Conservation (phyloP, 2,888 invertebrate species). For the Rhingia rostrata region DNA sequence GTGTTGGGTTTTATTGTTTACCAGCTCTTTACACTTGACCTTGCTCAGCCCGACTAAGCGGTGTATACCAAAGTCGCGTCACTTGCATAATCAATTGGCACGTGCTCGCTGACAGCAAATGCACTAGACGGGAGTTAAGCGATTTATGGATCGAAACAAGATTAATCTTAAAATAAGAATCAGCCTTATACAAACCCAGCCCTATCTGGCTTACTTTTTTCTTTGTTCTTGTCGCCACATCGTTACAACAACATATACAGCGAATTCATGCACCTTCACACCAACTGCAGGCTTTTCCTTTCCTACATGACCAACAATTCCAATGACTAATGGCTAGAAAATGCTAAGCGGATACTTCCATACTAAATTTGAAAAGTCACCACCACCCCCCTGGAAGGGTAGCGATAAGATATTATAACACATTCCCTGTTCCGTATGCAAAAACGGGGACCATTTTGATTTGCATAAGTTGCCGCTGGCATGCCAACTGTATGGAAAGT, state of each 20-base stretch:
- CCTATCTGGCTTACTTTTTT: neutral
- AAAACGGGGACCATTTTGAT: conserved; percentile 50
- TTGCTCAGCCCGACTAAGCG: too few relatives aligned
- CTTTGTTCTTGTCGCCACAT: conserved; percentile 36
- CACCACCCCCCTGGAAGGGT: conserved; percentile 31
- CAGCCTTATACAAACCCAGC: conserved; percentile 14
- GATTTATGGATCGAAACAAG: neutral
- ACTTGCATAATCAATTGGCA: too few relatives aligned
- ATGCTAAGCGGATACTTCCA: conserved; percentile 67
- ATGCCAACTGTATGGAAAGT: conserved; percentile 24
- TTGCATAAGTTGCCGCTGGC: conserved; percentile 63
- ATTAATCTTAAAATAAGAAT: neutral
- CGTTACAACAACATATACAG: conserved; percentile 8
- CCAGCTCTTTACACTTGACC: too few relatives aligned
- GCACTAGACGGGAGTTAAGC: too few relatives aligned
- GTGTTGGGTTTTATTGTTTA: too few relatives aligned
- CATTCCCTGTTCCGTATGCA: conserved; percentile 56
- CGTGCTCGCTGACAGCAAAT: too few relatives aligned
- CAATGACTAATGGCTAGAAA: conserved; percentile 70
- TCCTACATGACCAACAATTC: conserved; percentile 43
- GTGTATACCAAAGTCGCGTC: too few relatives aligned
- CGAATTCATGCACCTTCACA: conserved; percentile 6
- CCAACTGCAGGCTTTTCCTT: conserved; percentile 13
- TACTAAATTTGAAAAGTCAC: conserved; percentile 66
- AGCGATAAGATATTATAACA: conserved; percentile 62